phyloP scores from a whole-genome alignment of 2,888 invertebrate species.

The Perizoma affinitatum region DNA sequence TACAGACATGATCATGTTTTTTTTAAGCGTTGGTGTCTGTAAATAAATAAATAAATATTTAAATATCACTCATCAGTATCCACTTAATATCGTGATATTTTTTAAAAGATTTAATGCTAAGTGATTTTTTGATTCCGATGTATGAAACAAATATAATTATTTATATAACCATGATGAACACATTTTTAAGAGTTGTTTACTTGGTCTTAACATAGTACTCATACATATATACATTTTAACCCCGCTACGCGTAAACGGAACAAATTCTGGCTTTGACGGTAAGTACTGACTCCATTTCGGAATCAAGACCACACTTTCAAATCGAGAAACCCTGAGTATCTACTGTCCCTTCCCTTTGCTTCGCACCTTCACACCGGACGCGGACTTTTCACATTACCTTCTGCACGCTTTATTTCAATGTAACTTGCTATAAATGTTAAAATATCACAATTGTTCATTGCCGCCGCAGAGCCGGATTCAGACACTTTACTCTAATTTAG shows the following conservation, averaged over 20 bases:
- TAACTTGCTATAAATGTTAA: conserved; percentile 17
- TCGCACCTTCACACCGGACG: conserved; percentile 9
- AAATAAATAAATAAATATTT: no score
- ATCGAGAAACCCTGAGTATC: conserved; percentile 10
- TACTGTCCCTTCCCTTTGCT: conserved; percentile 7
- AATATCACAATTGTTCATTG: conserved; percentile 33
- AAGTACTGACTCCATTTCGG: neutral
- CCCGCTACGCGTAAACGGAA: neutral
- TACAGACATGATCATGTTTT: no score
- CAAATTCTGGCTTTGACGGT: neutral
- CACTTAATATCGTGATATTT: no score
- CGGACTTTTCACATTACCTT: conserved; percentile 2
- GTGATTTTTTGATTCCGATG: no score
- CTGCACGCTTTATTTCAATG: conserved; percentile 17
- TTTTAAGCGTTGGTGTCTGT: no score
- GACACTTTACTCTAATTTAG: conserved; percentile 12
- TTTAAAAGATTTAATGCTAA: no score
- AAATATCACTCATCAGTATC: no score
- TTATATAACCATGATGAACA: no score
- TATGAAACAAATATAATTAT: no score
- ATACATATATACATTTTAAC: neutral
- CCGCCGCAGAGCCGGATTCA: conserved; percentile 16
- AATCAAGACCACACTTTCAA: conserved; percentile 12
- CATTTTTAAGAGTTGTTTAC: no score
- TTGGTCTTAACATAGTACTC: no score